Evolutionary conservation across 2,113 vertebrate species (phyloP).

Genomic region (Setophaga petechia): DNA sequence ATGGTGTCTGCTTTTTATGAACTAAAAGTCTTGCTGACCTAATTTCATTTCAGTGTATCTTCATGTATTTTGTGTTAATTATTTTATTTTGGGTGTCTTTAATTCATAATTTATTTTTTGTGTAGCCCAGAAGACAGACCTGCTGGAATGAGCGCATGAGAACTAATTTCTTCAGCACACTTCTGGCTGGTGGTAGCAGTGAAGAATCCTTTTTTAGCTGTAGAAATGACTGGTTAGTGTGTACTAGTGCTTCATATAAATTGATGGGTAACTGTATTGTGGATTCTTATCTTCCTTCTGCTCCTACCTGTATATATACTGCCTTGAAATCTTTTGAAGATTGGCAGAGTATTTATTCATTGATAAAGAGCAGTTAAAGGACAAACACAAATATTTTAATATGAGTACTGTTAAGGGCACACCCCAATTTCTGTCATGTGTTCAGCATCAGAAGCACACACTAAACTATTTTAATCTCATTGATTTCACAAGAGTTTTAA

Average conservation of each 20-base stretch:
- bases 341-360: neutral
- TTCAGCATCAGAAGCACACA: neutral
- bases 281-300: neutral
- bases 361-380: neutral
- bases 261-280: neutral
- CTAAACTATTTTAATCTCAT: neutral
- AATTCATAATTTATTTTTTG: conserved; percentile 7
- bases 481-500: neutral
- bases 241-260: neutral
- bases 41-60: neutral
- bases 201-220: conserved; percentile 61
- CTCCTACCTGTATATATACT: neutral
- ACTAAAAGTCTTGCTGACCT: neutral
- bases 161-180: conserved; percentile 52
- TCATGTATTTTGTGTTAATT: neutral
- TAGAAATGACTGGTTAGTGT: conserved; percentile 75
- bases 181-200: conserved; percentile 49
- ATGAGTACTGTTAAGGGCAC: neutral
- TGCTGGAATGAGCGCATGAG: conserved; percentile 65
- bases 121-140: conserved; percentile 73
- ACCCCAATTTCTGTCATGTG: neutral
- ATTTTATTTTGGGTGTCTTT: conserved; percentile 13
- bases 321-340: neutral
- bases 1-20: neutral
- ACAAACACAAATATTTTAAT: neutral